Conservation (phyloP, 2,113 vertebrate species). For the Paedocypris sp. region DNA sequence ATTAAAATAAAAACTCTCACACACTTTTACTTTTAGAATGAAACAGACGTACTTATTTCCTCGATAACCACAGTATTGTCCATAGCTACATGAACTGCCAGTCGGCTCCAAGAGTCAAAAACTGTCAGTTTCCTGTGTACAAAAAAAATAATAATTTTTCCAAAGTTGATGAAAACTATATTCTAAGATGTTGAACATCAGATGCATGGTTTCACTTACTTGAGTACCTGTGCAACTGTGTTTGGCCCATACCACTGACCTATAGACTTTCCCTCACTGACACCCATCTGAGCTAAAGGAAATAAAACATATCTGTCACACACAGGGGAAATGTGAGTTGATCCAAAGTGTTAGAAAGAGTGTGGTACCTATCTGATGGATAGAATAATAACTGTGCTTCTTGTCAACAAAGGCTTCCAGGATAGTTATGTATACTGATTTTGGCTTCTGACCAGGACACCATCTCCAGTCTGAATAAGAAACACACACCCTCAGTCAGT, state of each 20-base stretch:
- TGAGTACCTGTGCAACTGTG: slow-evolving; percentile 95
- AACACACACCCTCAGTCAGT: background rate
- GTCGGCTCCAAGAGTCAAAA: slow-evolving; percentile 88
- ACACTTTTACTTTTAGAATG: background rate
- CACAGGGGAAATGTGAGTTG: too few relatives aligned
- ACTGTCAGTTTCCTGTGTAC: slow-evolving; percentile 78
- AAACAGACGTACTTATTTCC: slow-evolving; percentile 78
- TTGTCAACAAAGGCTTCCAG: slow-evolving; percentile 93
- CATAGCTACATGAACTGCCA: slow-evolving; percentile 95
- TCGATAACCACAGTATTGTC: slow-evolving; percentile 98
- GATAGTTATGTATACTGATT: slow-evolving; percentile 77
- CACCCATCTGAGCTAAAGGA: slow-evolving; percentile 92
- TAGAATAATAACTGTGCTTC: slow-evolving; percentile 97
- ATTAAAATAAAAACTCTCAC: too few relatives aligned
- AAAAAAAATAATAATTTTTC: too few relatives aligned
- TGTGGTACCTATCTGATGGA: slow-evolving; percentile 91
- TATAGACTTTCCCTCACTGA: slow-evolving; percentile 94
- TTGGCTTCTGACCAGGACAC: slow-evolving; percentile 70
- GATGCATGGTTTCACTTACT: slow-evolving; percentile 62
- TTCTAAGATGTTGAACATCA: background rate
- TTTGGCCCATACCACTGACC: slow-evolving; percentile 99
- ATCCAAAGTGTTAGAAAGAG: too few relatives aligned
- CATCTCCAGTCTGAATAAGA: slow-evolving; percentile 83
- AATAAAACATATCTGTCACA: background rate
- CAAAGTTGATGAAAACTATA: background rate